Conservation (phyloP, 2,888 invertebrate species). For the Emmelina monodactyla region DNA sequence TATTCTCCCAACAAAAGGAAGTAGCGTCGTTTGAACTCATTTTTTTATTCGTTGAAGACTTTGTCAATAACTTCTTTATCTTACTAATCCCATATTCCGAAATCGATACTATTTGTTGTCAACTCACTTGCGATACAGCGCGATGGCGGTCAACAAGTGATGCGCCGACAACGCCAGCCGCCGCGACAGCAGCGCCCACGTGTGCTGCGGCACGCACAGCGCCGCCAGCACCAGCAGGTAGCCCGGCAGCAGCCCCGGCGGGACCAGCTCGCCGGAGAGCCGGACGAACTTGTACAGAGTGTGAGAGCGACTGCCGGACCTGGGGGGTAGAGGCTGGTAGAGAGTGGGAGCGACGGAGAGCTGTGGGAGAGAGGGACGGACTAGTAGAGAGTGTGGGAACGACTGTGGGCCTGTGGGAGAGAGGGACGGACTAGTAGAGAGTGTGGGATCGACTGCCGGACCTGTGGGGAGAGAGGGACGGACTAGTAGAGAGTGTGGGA, state of each 20-base stretch:
- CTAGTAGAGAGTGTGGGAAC: too few relatives aligned
- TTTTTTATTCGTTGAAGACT: too few relatives aligned
- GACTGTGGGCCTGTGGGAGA: too few relatives aligned
- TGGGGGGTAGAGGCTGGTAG: conserved; percentile 6
- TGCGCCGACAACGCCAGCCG: conserved; percentile 46
- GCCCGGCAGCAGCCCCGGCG: conserved; percentile 83
- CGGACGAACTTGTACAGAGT: conserved; percentile 91
- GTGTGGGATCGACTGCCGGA: too few relatives aligned
- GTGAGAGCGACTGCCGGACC: conserved; percentile 69
- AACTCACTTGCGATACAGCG: conserved; percentile 71
- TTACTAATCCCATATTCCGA: too few relatives aligned
- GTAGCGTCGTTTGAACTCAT: too few relatives aligned
- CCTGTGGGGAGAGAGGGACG: too few relatives aligned
- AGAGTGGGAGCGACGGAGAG: background rate
- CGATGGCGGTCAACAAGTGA: conserved; percentile 68
- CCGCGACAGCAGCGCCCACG: conserved; percentile 67
- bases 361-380: background rate
- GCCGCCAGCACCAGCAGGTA: conserved; percentile 88
- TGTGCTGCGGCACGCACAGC: conserved; percentile 76
- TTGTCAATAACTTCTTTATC: too few relatives aligned
- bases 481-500: too few relatives aligned
- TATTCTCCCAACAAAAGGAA: too few relatives aligned
- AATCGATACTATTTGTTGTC: too few relatives aligned
- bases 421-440: too few relatives aligned
- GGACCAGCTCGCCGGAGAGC: conserved; percentile 85